phyloP scores from a whole-genome alignment of 2,113 vertebrate genomes.

The Corythornis cristatus region DNA sequence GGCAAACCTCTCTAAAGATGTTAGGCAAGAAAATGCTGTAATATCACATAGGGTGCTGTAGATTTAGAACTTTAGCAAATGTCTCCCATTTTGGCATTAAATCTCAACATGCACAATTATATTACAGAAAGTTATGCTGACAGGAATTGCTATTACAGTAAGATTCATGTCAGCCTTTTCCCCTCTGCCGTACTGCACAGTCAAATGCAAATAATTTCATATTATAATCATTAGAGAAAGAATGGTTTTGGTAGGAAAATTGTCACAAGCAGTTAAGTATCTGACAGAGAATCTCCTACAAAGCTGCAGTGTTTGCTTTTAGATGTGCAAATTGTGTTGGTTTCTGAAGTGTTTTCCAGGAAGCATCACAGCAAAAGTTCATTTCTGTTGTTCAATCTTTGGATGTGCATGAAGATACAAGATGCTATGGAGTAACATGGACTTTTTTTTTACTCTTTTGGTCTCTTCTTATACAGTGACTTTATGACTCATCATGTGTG shows the following conservation, averaged over 20 bases:
- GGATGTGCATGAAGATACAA: not conserved
- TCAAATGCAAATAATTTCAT: not conserved
- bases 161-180: not conserved
- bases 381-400: not conserved
- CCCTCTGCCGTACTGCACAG: not conserved
- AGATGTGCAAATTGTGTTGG: not conserved
- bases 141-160: not conserved
- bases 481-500: not conserved
- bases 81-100: not conserved
- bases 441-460: not conserved
- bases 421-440: not conserved
- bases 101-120: not conserved
- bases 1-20: not conserved
- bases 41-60: not conserved
- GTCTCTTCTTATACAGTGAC: not conserved
- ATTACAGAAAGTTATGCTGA: not conserved
- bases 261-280: not conserved
- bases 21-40: not conserved
- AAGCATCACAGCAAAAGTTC: not conserved
- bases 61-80: not conserved
- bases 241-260: not conserved
- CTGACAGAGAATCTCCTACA: not conserved
- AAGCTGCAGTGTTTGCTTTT: not conserved
- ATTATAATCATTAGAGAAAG: not conserved
- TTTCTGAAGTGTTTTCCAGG: not conserved